Conservation (phyloP, 2,113 vertebrate genomes). For the Bungarus multicinctus region DNA sequence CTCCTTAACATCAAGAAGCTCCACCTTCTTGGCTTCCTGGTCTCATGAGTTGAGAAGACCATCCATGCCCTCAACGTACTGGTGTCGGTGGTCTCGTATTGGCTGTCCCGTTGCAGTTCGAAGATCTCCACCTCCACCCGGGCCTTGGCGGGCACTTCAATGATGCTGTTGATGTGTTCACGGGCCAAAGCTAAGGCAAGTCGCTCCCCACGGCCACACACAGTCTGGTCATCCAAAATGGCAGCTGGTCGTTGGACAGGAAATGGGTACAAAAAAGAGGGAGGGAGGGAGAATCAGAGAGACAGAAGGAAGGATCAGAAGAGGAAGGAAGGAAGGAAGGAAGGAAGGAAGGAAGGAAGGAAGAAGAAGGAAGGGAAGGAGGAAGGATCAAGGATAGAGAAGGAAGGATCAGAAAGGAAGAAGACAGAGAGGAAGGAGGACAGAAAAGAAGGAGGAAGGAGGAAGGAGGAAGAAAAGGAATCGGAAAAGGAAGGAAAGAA, state of each 20-base stretch:
- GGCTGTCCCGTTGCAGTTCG: constrained; percentile 86
- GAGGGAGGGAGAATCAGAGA: neutral
- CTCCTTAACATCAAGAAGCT: neutral
- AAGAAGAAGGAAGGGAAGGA: neutral
- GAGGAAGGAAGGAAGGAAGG: neutral
- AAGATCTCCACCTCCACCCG: constrained; percentile 88
- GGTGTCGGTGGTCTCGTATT: constrained; percentile 89
- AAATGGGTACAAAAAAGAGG: neutral
- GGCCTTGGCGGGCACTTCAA: constrained; percentile 77
- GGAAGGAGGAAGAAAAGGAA: neutral
- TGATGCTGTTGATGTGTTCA: constrained; percentile 86
- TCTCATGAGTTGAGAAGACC: neutral
- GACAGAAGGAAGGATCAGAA: too few relatives aligned
- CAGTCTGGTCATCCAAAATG: constrained; percentile 81
- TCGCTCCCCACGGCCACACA: constrained; percentile 83
- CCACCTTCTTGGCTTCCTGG: neutral
- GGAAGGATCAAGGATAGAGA: too few relatives aligned
- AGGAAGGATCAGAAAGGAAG: neutral
- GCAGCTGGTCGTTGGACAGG: constrained; percentile 48
- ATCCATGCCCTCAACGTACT: constrained; percentile 71
- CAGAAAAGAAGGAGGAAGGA: neutral
- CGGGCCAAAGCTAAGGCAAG: constrained; percentile 85
- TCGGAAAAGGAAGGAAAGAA: too few relatives aligned
- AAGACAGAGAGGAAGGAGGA: neutral
- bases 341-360: neutral